These are phyloP conservation scores for Pammene aurita DNA, from an alignment of 2,888 invertebrate genomes.

Conservation along the genomic window DNA sequence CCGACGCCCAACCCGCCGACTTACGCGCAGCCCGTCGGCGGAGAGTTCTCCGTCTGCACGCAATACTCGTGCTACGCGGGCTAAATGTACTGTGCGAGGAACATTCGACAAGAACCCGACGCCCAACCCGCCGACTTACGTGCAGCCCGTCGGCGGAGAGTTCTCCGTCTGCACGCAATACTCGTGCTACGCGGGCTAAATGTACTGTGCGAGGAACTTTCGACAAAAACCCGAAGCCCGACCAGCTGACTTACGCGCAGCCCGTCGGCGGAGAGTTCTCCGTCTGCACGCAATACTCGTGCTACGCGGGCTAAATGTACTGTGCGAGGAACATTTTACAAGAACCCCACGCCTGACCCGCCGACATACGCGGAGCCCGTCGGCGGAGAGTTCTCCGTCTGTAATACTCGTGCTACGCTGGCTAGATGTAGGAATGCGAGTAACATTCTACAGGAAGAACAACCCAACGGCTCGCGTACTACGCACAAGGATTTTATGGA, in stretches of 20 bases:
- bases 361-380: conserved; percentile 80
- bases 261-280: conserved; percentile 71
- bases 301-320: no score
- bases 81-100: conserved; percentile 55
- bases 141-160: conserved; percentile 72
- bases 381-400: conserved; percentile 65
- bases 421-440: conserved; percentile 28
- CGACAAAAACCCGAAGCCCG: conserved; percentile 79
- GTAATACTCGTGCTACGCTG: conserved; percentile 56
- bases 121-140: conserved; percentile 82
- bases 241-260: conserved; percentile 80
- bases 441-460: not conserved
- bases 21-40: conserved; percentile 77
- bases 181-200: conserved; percentile 59
- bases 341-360: conserved; percentile 81
- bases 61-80: conserved; percentile 66
- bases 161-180: conserved; percentile 72
- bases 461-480: not conserved
- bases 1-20: conserved; percentile 81
- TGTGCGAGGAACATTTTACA: conserved; percentile 82
- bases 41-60: conserved; percentile 68
- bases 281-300: conserved; percentile 71
- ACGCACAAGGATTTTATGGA: not conserved
- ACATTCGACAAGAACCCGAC: conserved; percentile 83
- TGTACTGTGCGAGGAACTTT: conserved; percentile 71